These are phyloP conservation scores for zebrafish (Danio rerio) DNA, from an alignment of 2,113 vertebrate species.

Conservation along the genomic window DNA sequence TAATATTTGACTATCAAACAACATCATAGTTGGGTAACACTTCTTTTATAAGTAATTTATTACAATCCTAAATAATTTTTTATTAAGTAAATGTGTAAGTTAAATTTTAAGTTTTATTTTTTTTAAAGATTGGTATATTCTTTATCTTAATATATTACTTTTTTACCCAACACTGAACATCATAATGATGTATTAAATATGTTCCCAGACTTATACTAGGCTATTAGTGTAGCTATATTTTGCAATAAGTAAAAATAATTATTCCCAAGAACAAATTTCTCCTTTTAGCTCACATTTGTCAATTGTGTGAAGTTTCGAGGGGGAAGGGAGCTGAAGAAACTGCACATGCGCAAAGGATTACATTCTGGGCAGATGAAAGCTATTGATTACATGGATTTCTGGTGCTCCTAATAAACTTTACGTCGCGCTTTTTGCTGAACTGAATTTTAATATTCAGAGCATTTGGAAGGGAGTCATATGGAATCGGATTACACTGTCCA, in stretches of 20 bases:
- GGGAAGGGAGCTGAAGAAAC: conserved; percentile 11
- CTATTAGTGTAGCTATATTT: neutral
- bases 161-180: too few relatives aligned
- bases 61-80: too few relatives aligned
- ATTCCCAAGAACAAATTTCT: conserved; percentile 1
- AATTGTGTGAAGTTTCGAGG: neutral
- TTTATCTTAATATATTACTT: too few relatives aligned
- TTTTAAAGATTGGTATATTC: neutral
- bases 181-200: neutral
- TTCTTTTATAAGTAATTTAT: too few relatives aligned
- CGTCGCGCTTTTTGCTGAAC: neutral
- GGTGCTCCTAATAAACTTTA: neutral
- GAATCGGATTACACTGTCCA: conserved; percentile 1
- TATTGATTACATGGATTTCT: conserved; percentile 42
- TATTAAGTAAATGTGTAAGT: neutral
- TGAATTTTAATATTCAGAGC: neutral
- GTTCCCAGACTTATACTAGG: neutral
- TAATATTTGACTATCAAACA: too few relatives aligned
- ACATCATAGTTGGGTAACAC: too few relatives aligned
- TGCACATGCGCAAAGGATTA: conserved; percentile 35
- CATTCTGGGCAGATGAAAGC: conserved; percentile 28
- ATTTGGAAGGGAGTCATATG: neutral
- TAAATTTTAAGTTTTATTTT: neutral
- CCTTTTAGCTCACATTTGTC: neutral
- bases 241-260: neutral